These are phyloP conservation scores for Cetoscarus ocellatus DNA, from an alignment of 2,797 vertebrate species.

Conservation along the genomic window DNA sequence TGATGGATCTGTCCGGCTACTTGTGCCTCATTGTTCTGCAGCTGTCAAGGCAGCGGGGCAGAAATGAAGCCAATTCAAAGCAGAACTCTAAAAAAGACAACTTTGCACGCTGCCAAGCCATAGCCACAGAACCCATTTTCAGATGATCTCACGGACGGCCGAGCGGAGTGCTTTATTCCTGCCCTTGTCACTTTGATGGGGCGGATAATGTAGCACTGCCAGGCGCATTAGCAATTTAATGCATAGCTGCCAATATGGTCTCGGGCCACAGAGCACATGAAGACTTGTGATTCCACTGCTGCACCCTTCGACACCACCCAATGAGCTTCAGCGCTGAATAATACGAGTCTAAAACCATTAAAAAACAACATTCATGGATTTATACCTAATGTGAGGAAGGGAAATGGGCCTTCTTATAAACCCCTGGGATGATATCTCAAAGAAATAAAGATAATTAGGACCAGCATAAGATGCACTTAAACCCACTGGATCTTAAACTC, in stretches of 20 bases:
- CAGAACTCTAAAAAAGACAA: conserved; percentile 58
- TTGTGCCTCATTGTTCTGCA: conserved; percentile 56
- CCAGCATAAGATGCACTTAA: conserved; percentile 42
- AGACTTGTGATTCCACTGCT: conserved; percentile 30
- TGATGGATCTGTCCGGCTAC: conserved; percentile 38
- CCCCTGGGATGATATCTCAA: conserved; percentile 35
- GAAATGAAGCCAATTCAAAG: conserved; percentile 62
- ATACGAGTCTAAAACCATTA: not conserved
- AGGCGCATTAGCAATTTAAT: conserved; percentile 74
- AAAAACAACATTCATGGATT: conserved; percentile 2
- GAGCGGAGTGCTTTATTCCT: conserved; percentile 58
- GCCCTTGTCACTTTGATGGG: conserved; percentile 69
- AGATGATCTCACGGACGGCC: conserved; percentile 62
- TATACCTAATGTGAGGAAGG: too few relatives aligned
- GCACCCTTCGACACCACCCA: conserved; percentile 25
- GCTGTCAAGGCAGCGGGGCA: conserved; percentile 59
- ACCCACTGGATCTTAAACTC: conserved; percentile 6
- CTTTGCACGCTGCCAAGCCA: conserved; percentile 33
- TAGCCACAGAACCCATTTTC: conserved; percentile 65
- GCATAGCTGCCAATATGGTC: conserved; percentile 64
- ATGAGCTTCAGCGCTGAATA: conserved; percentile 12
- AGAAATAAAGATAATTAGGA: conserved; percentile 40
- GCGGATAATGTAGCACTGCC: conserved; percentile 66
- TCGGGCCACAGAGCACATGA: conserved; percentile 51
- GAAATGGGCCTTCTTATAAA: conserved; percentile 1